Percentiles rank a stretch among this genome's conserved stretches.
Conservation (phyloP, 2,113 vertebrate genomes). For the Nesogale talazaci region DNA sequence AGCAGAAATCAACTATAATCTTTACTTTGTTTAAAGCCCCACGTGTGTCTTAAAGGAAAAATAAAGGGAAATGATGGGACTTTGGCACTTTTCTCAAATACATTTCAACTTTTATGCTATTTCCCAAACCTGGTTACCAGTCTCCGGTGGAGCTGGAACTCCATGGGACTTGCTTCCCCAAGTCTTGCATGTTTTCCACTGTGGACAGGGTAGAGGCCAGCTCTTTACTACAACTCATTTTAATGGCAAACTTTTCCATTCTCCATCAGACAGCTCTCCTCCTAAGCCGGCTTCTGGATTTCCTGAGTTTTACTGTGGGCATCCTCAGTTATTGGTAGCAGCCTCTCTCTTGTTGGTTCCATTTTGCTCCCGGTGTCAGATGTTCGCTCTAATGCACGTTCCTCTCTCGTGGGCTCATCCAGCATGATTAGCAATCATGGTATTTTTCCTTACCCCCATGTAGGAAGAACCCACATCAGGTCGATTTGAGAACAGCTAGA, state of each 20-base stretch:
- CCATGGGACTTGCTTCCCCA: too few species aligned
- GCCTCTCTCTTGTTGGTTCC: neutral
- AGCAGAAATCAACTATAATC: neutral
- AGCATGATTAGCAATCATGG: neutral
- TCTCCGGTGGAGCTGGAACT: too few species aligned
- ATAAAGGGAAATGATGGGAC: neutral
- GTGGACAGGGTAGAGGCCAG: too few species aligned
- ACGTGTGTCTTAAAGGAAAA: neutral
- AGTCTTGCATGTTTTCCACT: too few species aligned
- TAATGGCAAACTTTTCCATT: too few species aligned
- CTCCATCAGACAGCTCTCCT: too few species aligned
- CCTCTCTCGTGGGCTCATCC: neutral
- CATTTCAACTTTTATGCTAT: neutral
- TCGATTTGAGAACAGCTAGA: slow-evolving; percentile 92
- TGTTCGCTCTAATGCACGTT: neutral
- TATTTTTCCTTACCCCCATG: neutral
- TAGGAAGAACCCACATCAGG: slow-evolving; percentile 98
- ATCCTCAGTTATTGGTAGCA: neutral
- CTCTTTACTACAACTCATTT: too few species aligned
- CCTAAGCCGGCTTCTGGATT: too few species aligned
- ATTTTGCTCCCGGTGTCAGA: neutral
- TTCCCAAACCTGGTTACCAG: neutral
- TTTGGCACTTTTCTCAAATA: neutral
- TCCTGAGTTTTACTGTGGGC: neutral
- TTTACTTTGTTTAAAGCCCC: neutral